These are phyloP conservation scores for Neofelis nebulosa DNA, from an alignment of 2,113 vertebrate genomes.

Conservation along the genomic window DNA sequence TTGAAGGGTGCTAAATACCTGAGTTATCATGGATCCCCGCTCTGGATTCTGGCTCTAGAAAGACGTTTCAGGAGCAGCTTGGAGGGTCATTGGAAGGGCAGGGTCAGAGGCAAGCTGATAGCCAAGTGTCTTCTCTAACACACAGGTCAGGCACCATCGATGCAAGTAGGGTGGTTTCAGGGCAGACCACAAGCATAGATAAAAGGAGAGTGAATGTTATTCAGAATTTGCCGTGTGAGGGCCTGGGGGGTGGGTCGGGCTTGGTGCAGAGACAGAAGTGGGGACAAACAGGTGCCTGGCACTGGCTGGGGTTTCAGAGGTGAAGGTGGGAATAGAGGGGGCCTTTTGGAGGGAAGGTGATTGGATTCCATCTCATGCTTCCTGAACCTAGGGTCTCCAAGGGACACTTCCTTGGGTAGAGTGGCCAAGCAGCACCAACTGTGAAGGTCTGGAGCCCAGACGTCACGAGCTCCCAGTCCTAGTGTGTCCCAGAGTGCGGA, in stretches of 20 bases:
- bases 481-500: background rate
- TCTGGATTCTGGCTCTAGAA: background rate
- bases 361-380: background rate
- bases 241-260: background rate
- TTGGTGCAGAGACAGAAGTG: background rate
- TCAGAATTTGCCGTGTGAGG: background rate
- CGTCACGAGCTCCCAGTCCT: too few relatives aligned
- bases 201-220: background rate
- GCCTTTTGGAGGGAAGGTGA: rapidly evolving
- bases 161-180: background rate
- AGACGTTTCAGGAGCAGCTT: background rate
- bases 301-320: too few relatives aligned
- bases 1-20: background rate
- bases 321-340: background rate
- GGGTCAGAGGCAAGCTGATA: background rate
- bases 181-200: background rate
- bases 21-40: background rate
- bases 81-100: background rate
- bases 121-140: background rate
- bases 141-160: background rate
- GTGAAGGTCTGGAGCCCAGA: background rate
- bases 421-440: background rate
- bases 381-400: background rate
- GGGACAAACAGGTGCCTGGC: too few relatives aligned
- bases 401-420: background rate